Base-by-base conservation (phyloP, 1,140 invertebrate genomes). In the Hylaeus volcanicus region DNA sequence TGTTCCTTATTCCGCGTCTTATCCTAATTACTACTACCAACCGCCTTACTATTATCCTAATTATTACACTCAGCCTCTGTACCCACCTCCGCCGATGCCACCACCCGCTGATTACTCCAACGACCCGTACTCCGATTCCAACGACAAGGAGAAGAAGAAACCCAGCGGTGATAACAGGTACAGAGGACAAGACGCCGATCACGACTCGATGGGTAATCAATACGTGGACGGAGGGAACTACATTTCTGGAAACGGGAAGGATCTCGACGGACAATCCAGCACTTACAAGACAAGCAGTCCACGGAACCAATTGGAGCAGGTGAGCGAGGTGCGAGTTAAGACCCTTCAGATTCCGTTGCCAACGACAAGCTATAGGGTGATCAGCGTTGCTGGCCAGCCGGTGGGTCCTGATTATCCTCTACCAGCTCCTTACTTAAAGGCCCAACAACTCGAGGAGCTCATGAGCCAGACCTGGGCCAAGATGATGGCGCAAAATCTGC, bases 151-250 rank as follows among this genome's bases (percentile, higher is more conserved):
- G 6, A 87, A 88, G 4, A 89, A 84, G 8, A 86, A 87, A n/a
- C 61, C 79, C 0, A 85, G 71, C 15, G 85, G n/a, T 8, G 72
- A 74, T 0, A 69, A 74, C 5, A 76, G 70, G 53, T 48, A 48
- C 37, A 84, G 48, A 5, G 37, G 6, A 3, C 64, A 64, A 39
- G 53, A 74, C 0, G 41, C 1, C 1, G 68, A 78, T 3, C 55
- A 71, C 3, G 88, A 88, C 2, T 56, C 74, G 0, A 76, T 81
- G 5, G 85, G 84, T 1, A 81, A 70, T 26, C 87, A 90, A 12
- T 92, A 89, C 60, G 79, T 90, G 5, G 92, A 93, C 51, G 91
- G 88, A 0, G 87, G 48, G 5, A 93, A 93, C 56, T 92, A 89
- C 48, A 83, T 93, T n/a, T 89, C 90, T 1, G 81, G 79, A 0